Percentiles rank a stretch among this genome's conserved stretches.
phyloP scores from a whole-genome alignment of 2,113 vertebrate genomes.

The Chloebia gouldiae region DNA sequence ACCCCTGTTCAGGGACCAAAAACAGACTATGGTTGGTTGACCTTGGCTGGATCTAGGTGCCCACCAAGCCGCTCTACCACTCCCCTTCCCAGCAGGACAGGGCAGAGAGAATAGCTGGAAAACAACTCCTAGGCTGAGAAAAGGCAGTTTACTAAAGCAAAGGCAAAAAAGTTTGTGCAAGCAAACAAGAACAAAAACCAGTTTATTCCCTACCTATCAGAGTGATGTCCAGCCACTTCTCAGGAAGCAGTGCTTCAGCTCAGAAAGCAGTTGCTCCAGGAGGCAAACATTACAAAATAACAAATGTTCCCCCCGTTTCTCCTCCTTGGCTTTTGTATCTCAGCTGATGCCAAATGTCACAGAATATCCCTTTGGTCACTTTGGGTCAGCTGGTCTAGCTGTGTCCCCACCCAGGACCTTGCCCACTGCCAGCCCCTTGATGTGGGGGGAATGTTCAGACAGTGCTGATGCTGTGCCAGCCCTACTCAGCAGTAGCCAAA shows the following conservation, averaged over 20 bases:
- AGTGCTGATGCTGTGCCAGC: neutral
- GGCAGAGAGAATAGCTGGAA: neutral
- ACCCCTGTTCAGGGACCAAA: neutral
- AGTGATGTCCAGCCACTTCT: neutral
- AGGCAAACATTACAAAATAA: neutral
- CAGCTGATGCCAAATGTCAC: neutral
- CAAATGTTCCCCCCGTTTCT: accelerated
- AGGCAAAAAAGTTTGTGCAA: neutral
- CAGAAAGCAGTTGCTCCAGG: neutral
- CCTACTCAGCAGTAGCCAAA: neutral
- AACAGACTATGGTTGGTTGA: neutral
- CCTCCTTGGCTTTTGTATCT: neutral
- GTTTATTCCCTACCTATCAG: neutral
- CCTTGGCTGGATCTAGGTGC: neutral
- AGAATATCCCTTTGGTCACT: neutral
- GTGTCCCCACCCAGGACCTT: neutral
- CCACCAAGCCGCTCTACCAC: neutral
- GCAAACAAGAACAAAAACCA: neutral
- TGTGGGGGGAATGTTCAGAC: neutral
- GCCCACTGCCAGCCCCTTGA: neutral
- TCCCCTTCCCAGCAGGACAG: neutral
- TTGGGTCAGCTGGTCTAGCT: neutral
- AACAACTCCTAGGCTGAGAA: neutral
- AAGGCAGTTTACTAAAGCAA: neutral
- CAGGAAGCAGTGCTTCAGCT: neutral